Evolutionary conservation across 2,888 invertebrate species (phyloP).

Genomic region (Cantharis rustica): DNA sequence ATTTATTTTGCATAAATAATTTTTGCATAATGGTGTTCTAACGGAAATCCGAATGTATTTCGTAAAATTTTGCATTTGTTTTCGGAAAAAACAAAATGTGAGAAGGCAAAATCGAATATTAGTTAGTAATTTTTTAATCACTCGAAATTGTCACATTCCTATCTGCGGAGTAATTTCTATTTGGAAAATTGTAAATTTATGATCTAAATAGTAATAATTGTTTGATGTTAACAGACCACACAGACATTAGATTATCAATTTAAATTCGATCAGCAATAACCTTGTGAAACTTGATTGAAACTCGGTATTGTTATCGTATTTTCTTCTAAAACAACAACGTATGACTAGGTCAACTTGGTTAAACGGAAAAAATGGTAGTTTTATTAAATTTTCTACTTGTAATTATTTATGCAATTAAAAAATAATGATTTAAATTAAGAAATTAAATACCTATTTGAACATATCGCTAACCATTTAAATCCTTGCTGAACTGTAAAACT

Average conservation of each 20-base stretch:
- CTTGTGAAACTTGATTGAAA: slow-evolving; percentile 7
- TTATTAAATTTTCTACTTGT: not conserved
- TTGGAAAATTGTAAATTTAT: slow-evolving; percentile 21
- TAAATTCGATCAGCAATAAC: slow-evolving; percentile 22
- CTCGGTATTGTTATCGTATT: not conserved
- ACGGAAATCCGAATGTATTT: not conserved
- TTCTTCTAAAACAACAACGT: not conserved
- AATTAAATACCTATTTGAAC: not conserved
- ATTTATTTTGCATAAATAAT: not conserved
- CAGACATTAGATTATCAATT: slow-evolving; percentile 26
- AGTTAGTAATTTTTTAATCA: not conserved
- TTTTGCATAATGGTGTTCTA: not conserved
- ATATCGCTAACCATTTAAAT: not conserved
- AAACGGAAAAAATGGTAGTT: not conserved
- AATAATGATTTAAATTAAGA: not conserved
- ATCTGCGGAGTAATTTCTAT: slow-evolving; percentile 13
- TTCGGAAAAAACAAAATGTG: not conserved
- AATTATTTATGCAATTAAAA: not conserved
- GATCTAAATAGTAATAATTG: slow-evolving; percentile 11
- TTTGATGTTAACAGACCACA: slow-evolving; percentile 26
- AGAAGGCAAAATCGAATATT: not conserved
- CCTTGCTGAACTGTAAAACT: slow-evolving; percentile 6
- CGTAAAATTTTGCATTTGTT: not conserved
- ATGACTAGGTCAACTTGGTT: not conserved
- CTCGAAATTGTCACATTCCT: slow-evolving; percentile 8